Evolutionary conservation across 1,140 invertebrate species (phyloP), one percentile per base, ranked within the genome.

Genomic region (Bombus vancouverensis): DNA sequence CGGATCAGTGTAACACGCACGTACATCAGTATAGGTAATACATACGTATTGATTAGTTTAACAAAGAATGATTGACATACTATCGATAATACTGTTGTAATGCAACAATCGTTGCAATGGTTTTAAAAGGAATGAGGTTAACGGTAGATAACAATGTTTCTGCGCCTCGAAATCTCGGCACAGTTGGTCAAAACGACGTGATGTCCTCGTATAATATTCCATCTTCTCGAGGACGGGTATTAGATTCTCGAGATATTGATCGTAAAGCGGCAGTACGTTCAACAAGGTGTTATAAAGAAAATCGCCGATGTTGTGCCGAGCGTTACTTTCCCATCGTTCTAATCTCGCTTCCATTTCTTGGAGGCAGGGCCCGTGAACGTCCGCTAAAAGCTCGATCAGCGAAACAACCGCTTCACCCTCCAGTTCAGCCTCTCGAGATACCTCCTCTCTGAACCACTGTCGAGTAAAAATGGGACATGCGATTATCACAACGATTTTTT

Each of bases 21-120:
- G 9, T 3, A 37, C 18, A 53, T 53, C 47, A 2, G 18, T 53
- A 53, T 53, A 53, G 18, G 0, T 53, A 22, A 53, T 66, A 34
- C 25, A 32, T 66, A 2, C 18, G 3, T 37, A 25, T 37, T 37
- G 68, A 71, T 12, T 28, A 44, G n/a, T 6, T 70, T 39, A 18
- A 44, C 1, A 25, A 12, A 65, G 37, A 78, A 65, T 22, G 22
- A 4, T 44, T 15, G 34, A 96, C 97, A 96, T 96, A 98, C 98
- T 96, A 94, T 98, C 97, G 74, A 99, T 96, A 89, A 99, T 96
- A 83, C 96, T 96, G 92, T 97, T 96, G 94, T 99, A 99, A 94
- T 99, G 98, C 53, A 99, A 95, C 71, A 99, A 94, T 80, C 98
- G 96, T 95, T 99, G 98, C 70, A 98, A 96, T 62, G 99, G 98